Conservation (phyloP, 2,113 vertebrate genomes). For the Ahaetulla prasina region DNA sequence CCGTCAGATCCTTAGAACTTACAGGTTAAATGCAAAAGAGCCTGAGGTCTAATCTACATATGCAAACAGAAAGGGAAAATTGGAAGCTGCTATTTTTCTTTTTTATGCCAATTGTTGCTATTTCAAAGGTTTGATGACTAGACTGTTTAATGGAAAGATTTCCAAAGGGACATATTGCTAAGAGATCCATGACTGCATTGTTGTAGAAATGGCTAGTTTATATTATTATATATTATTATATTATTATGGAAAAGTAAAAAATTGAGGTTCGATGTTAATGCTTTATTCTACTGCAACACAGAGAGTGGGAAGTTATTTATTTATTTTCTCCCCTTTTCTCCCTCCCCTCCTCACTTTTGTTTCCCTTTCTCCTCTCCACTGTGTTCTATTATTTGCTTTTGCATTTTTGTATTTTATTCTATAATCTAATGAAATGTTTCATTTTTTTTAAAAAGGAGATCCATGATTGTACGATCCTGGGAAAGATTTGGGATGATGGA, state of each 20-base stretch:
- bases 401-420: too few species aligned
- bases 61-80: constrained; percentile 15
- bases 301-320: too few species aligned
- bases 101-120: constrained; percentile 13
- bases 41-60: constrained; percentile 1
- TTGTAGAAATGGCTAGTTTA: too few species aligned
- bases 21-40: not conserved
- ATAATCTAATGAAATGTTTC: too few species aligned
- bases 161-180: constrained; percentile 2
- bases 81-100: not conserved
- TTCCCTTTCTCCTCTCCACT: too few species aligned
- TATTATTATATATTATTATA: too few species aligned
- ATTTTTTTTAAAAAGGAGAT: not conserved
- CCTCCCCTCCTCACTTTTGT: too few species aligned
- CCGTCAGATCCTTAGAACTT: not conserved
- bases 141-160: constrained; percentile 2
- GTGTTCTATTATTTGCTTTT: too few species aligned
- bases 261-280: too few species aligned
- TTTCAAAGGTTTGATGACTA: constrained; percentile 13
- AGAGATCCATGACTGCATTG: not conserved
- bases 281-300: too few species aligned
- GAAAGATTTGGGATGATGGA: not conserved
- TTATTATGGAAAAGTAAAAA: too few species aligned
- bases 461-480: not conserved
- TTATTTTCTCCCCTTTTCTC: too few species aligned